phyloP scores from a whole-genome alignment of 1,140 invertebrate species.

The Ceratina calcarata region DNA sequence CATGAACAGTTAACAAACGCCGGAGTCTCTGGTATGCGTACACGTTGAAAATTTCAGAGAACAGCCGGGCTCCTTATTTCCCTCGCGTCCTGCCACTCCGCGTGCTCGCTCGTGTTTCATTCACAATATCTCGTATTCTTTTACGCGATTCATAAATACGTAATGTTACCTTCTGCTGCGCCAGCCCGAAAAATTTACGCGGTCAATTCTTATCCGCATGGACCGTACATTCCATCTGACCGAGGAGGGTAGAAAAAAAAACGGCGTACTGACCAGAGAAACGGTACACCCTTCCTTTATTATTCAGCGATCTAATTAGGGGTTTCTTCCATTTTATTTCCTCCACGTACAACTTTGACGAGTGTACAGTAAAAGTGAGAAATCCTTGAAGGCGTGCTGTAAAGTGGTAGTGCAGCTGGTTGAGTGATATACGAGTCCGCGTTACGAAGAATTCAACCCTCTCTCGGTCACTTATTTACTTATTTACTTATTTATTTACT shows the following conservation, averaged over 20 bases:
- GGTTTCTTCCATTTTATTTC: background rate
- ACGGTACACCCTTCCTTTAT: background rate
- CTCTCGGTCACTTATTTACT: too few species aligned
- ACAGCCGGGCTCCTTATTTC: conserved; percentile 35
- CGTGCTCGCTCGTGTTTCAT: conserved; percentile 20
- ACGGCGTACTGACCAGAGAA: background rate
- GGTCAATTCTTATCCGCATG: conserved; percentile 1
- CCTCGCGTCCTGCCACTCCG: conserved; percentile 43
- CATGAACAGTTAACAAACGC: conserved; percentile 25
- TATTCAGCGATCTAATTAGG: conserved; percentile 20
- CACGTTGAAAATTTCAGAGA: conserved; percentile 31
- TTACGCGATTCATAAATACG: conserved; percentile 21
- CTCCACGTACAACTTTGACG: too few species aligned
- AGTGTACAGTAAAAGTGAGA: too few species aligned
- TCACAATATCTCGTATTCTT: conserved; percentile 48
- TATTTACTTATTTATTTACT: too few species aligned
- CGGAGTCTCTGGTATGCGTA: background rate
- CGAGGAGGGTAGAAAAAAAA: too few species aligned
- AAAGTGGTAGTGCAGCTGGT: too few species aligned
- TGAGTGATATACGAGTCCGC: too few species aligned
- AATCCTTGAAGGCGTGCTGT: background rate
- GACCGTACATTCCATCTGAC: background rate
- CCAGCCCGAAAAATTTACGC: conserved; percentile 17
- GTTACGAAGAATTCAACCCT: too few species aligned
- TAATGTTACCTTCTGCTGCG: background rate